These are phyloP conservation scores for Heliconius eleuchia DNA, from an alignment of 1,140 invertebrate species.

Conservation along the genomic window DNA sequence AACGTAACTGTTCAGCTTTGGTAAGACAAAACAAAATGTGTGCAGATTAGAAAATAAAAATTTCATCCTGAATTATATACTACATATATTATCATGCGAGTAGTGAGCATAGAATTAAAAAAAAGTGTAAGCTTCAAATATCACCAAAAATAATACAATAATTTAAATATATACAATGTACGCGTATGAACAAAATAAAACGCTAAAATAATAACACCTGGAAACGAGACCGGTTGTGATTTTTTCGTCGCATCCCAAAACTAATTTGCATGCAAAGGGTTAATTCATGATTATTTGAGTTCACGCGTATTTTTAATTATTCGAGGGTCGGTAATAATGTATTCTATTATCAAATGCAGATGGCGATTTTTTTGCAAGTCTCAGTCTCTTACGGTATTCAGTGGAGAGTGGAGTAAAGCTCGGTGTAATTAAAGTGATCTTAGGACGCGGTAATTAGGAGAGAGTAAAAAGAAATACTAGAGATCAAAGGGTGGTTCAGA, in stretches of 20 bases:
- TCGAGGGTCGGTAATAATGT: conserved; percentile 74
- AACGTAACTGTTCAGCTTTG: no score
- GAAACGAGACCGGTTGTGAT: conserved; percentile 64
- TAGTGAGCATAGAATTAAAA: background rate
- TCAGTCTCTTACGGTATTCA: conserved; percentile 63
- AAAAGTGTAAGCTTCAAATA: background rate
- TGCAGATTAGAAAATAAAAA: no score
- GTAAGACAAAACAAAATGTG: no score
- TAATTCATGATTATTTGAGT: conserved; percentile 75
- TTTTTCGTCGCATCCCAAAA: conserved; percentile 56
- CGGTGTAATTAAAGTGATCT: conserved; percentile 32
- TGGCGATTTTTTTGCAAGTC: conserved; percentile 57
- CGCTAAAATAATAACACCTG: conserved; percentile 68
- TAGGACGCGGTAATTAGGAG: conserved; percentile 25
- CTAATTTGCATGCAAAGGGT: conserved; percentile 77
- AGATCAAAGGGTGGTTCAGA: conserved; percentile 21
- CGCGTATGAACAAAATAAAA: background rate
- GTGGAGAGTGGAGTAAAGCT: conserved; percentile 57
- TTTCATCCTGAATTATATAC: no score
- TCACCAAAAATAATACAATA: background rate
- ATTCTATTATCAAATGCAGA: conserved; percentile 67
- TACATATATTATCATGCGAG: no score
- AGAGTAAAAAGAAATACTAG: conserved; percentile 22
- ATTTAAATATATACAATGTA: background rate
- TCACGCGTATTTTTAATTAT: conserved; percentile 81